Conservation (phyloP, 2,888 invertebrate genomes). For the Aspidapion aeneum region DNA sequence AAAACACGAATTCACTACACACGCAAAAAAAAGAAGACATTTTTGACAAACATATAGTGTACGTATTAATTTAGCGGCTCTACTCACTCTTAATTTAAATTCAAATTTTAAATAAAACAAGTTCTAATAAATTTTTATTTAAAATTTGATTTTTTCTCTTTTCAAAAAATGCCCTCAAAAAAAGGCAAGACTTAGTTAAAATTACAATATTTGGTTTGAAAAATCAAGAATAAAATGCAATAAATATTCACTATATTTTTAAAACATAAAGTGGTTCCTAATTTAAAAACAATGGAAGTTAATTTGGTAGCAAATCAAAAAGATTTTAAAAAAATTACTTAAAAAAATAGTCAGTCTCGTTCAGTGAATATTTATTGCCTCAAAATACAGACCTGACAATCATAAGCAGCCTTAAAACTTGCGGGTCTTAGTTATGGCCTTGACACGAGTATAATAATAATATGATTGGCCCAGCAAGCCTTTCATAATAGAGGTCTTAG, state of each 20-base stretch:
- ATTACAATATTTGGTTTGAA: constrained; percentile 36
- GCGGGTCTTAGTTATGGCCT: too few relatives aligned
- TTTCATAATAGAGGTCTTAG: too few relatives aligned
- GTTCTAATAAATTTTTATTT: too few relatives aligned
- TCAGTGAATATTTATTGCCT: constrained; percentile 36
- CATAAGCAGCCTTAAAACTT: too few relatives aligned
- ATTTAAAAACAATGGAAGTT: background rate
- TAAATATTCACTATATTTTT: constrained; percentile 19
- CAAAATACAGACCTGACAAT: too few relatives aligned
- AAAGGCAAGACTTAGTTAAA: constrained; percentile 32
- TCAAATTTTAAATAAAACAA: too few relatives aligned
- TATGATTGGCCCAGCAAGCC: too few relatives aligned
- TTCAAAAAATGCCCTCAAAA: constrained; percentile 29
- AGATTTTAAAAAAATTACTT: constrained; percentile 2
- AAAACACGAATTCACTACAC: constrained; percentile 9
- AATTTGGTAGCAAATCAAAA: constrained; percentile 2
- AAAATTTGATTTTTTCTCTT: too few relatives aligned
- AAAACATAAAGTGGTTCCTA: background rate
- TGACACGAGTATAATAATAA: too few relatives aligned
- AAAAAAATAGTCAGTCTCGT: constrained; percentile 34
- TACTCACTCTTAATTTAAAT: too few relatives aligned
- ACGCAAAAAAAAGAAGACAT: background rate
- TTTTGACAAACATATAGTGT: constrained; percentile 44
- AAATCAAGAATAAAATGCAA: constrained; percentile 16
- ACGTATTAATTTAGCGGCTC: constrained; percentile 40